Base-by-base conservation (phyloP, 2,888 invertebrate genomes). In the Athripsodes cinereus region DNA sequence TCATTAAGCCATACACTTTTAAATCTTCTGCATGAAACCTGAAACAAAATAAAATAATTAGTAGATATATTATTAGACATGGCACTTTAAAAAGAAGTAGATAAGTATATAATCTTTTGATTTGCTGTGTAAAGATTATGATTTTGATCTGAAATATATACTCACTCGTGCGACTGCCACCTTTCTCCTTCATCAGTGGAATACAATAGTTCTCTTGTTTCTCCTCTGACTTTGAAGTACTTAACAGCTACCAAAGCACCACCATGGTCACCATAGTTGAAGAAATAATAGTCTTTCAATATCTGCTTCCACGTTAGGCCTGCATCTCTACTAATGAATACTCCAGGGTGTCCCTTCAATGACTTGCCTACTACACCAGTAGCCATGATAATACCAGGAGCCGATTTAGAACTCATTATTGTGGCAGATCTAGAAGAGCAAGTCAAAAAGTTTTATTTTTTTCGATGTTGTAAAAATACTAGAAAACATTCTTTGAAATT, bases 221-320 rank as follows among this genome's bases (percentile, higher is more conserved):
- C 87, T 1, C 87, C 88, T 54, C 84, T 80, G 0, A 82, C 80
- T 70, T 87, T 89, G 72, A 85, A 90, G 69, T 88, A 90, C 67
- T 87, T 87, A 0, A 92, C 91, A 0, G 94, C 93, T 0, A 93
- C 88, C 22, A 95, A 71, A 1, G 95, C 80, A 19, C 93, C 94
- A 0, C 95, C 95, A 69, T 94, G 92, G 74, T 96, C 95, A 2
- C 93, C 95, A 75, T 92, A 87, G 68, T 90, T 89, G 72, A 91
- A 92, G 72, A 90, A 87, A 68, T 90, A 90, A 67, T 88, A 86
- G 63, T 90, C 91, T 67, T 86, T 85, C 2, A 92, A 74, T 53
- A 90, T 86, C 70, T 88, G 83, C 65, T 84, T 84, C 94, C 94
- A 96, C 0, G 86, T 86, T 2, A 87, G 74, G 2, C 92, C 93